Conservation (phyloP, 2,888 invertebrate species). For the Hydrotaea diabolus region DNA sequence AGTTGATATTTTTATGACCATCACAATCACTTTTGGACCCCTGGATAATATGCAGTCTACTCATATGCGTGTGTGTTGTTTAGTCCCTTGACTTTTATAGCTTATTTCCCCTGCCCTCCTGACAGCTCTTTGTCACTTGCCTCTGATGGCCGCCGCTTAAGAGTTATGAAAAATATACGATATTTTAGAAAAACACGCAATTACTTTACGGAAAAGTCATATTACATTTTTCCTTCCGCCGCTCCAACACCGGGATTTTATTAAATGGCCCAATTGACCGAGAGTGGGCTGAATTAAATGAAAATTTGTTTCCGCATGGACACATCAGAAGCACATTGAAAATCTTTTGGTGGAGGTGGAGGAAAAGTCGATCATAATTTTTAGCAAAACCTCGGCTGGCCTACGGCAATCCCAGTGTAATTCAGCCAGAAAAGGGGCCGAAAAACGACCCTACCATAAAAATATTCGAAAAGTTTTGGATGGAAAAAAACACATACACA, state of each 20-base stretch:
- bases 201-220: slow-evolving; percentile 2
- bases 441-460: background rate
- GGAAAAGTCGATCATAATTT: slow-evolving; percentile 16
- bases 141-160: background rate
- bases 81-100: background rate
- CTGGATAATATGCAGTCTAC: background rate
- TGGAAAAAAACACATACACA: background rate
- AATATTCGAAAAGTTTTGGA: slow-evolving; percentile 7
- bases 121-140: background rate
- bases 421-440: background rate
- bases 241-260: background rate
- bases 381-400: background rate
- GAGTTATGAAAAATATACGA: background rate
- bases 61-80: background rate
- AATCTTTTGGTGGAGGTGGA: background rate
- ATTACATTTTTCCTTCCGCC: background rate
- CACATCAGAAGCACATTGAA: background rate
- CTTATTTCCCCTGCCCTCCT: background rate
- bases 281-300: slow-evolving; percentile 4
- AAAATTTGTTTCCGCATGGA: slow-evolving; percentile 2
- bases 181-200: background rate
- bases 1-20: slow-evolving; percentile 14
- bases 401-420: background rate
- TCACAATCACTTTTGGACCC: background rate
- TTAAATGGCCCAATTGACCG: background rate